Percentiles rank a stretch among this genome's conserved stretches.
Conservation (phyloP, 2,888 invertebrate species). For the Acrobasis suavella region DNA sequence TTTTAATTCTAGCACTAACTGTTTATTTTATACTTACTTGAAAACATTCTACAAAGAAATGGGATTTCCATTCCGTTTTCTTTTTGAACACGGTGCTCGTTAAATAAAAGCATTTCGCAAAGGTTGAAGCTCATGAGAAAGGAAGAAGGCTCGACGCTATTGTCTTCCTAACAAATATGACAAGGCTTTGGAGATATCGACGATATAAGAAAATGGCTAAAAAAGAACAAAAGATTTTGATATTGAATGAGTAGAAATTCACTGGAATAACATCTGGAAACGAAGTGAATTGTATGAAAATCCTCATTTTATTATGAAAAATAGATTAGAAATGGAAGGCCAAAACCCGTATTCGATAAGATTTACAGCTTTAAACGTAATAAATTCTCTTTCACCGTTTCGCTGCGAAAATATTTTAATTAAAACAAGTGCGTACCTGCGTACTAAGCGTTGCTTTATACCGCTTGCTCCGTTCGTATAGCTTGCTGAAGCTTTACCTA, state of each 20-base stretch:
- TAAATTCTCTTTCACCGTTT: constrained; percentile 12
- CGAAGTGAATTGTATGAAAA: too few species aligned
- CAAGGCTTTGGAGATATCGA: neutral
- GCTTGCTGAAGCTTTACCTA: too few species aligned
- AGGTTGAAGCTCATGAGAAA: neutral
- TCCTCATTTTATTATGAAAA: neutral
- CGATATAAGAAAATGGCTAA: neutral
- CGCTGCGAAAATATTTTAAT: constrained; percentile 14
- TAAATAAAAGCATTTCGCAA: neutral
- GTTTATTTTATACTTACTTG: neutral
- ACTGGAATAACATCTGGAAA: too few species aligned
- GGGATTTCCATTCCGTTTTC: neutral
- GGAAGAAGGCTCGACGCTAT: neutral
- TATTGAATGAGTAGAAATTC: too few species aligned
- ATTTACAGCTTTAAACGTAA: constrained; percentile 4
- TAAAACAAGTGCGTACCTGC: constrained; percentile 4
- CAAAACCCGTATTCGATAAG: neutral
- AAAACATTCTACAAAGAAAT: neutral
- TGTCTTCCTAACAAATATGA: constrained; percentile 3
- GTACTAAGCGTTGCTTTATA: neutral
- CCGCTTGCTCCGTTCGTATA: too few species aligned
- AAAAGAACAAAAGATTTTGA: neutral
- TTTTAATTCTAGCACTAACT: neutral
- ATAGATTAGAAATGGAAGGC: neutral
- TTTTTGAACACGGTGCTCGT: neutral